Evolutionary conservation across 2,888 invertebrate genomes (phyloP), one percentile per base, ranked within the genome.

Genomic region (Lithophane ornitopus): DNA sequence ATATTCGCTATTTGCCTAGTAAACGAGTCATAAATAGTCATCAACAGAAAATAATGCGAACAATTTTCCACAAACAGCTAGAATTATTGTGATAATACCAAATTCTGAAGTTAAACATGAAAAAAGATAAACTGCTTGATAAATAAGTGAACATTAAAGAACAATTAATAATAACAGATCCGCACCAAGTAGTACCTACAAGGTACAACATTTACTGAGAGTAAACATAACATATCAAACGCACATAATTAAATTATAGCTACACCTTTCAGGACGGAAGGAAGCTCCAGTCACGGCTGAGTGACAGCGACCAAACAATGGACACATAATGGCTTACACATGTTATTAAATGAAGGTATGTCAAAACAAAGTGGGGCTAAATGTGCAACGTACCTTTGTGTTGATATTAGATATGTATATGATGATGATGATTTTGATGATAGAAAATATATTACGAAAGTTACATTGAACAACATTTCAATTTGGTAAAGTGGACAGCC

Each of bases 231-330:
- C 46, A 70, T 70, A 8, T 69, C 56, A 72, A 41, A 78, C 39
- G 26, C 49, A 77, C 74, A 78, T 70, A 62, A 83, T 82, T 78
- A 59, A 79, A 84, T 84, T 83, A 83, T 63, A 73, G 84, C 59
- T 79, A 83, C 80, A 79, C 86, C 85, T 84, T 83, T 75, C 70
- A 70, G 66, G 65, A 81, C 71, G 82, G 86, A 83, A 83, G 84
- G 84, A 84, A 75, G 59, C 74, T 69, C 65, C 67, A 78, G 84
- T 70, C 80, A 67, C 46, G 65, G 80, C 22, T 84, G 86, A 84
- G 59, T 84, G 84, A 70, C 80, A 73, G 74, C 74, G n/a, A 72
- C 66, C 70, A 84, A 75, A 84, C 86, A 84, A 84, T 84, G 58
- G 72, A 16, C 71, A 59, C 56, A 26, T 75, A 79, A 83, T 85